phyloP scores from a whole-genome alignment of 1,140 invertebrate species.

The Triops longicaudatus region DNA sequence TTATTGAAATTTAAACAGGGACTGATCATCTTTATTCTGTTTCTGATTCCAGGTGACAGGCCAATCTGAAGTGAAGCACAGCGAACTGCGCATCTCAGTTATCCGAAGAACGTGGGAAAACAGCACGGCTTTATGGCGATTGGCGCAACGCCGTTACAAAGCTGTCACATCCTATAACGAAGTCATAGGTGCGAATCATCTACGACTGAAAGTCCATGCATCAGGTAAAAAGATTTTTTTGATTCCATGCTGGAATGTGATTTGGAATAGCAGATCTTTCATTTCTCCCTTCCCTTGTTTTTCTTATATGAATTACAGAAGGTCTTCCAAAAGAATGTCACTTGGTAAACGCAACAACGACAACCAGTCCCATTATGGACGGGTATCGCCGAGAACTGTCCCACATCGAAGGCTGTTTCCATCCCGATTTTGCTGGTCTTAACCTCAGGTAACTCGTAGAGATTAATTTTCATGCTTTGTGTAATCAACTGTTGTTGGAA shows the following conservation, averaged over 20 bases:
- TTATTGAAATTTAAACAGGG: too few species aligned
- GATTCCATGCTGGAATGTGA: neutral
- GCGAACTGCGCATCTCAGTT: conserved; percentile 17
- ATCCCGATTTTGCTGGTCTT: conserved; percentile 22
- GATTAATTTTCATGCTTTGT: neutral
- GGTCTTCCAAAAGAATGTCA: neutral
- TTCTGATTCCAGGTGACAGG: conserved; percentile 19
- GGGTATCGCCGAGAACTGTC: neutral
- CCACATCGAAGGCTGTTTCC: conserved; percentile 26
- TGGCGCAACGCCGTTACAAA: conserved; percentile 24
- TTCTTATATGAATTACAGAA: neutral
- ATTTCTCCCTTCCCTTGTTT: neutral
- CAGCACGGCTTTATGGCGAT: conserved; percentile 17
- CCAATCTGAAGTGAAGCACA: conserved; percentile 22
- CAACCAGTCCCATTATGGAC: conserved; percentile 17
- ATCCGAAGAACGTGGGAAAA: conserved; percentile 10
- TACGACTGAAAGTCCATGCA: conserved; percentile 17
- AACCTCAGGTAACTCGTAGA: conserved; percentile 21
- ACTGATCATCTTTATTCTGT: neutral
- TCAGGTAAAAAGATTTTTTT: neutral
- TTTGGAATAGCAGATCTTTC: too few species aligned
- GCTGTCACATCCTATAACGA: conserved; percentile 20
- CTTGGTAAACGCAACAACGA: conserved; percentile 19
- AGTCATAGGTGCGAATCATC: conserved; percentile 19
- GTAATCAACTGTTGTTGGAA: neutral